Evolutionary conservation across 1,140 invertebrate genomes (phyloP), one percentile per base, ranked within the genome.

Genomic region (Oryctes rhinoceros): DNA sequence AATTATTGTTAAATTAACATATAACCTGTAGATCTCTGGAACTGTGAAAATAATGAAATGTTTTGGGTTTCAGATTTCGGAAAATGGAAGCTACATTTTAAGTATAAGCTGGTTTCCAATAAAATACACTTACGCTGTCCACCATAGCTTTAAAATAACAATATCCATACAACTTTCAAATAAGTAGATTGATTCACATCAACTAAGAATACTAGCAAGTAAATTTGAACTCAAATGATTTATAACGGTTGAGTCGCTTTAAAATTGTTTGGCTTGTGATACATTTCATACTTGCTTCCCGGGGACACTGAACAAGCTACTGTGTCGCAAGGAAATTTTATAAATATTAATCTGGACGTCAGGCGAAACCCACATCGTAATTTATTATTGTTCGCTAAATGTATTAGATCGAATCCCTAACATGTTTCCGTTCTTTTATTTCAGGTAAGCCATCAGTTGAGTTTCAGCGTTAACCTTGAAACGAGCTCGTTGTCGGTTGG

Each of bases 321-420:
- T 71, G 65, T 71, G 65, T 71, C 65, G 65, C 35, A 71, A 71
- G 30, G 24, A 71, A 71, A 71, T 71, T 71, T 71, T 35, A 71
- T 71, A 71, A 71, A 71, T 71, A 71, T 71, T 37, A 71, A 71
- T 71, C 65, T 9, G 35, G 35, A 18, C 37, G 65, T 71, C 65
- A 30, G 9, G 24, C 4, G 20, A 37, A 37, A 24, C 65, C 65
- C 20, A 24, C 65, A 71, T 37, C 65, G 24, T 71, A 71, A 71
- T 71, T 71, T 71, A 71, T 71, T 71, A 15, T 35, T 37, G 65
- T 71, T 35, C 7, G 65, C 65, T 71, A 71, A 71, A 71, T 71
- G 24, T 30, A 71, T 35, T 71, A 71, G 65, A 71, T 37, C 24
- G 65, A 30, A 37, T 71, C 24, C 65, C 18, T 71, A 71, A 11